These are phyloP conservation scores for Campylorhamphus procurvoides DNA, from an alignment of 2,113 vertebrate species.

Conservation along the genomic window DNA sequence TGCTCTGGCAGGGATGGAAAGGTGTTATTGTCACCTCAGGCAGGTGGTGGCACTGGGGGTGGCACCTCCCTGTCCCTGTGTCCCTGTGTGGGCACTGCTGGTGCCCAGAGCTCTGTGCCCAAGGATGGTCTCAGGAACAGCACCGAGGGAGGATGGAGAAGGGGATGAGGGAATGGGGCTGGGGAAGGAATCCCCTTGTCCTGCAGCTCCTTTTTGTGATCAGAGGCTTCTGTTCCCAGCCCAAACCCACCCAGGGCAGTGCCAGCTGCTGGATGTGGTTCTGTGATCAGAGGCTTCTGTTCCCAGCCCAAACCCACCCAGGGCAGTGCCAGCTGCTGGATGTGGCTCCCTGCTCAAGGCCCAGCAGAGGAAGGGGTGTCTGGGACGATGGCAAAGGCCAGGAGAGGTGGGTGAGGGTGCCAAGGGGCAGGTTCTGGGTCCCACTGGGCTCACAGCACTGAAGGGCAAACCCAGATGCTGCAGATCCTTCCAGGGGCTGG, in stretches of 20 bases:
- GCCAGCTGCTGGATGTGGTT: too few species aligned
- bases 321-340: background rate
- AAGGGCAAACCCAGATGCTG: background rate
- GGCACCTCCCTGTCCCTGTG: background rate
- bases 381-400: background rate
- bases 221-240: background rate
- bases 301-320: background rate
- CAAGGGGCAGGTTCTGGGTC: background rate
- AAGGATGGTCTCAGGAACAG: fast-evolving
- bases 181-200: background rate
- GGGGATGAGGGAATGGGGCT: background rate
- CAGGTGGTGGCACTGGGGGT: background rate
- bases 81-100: background rate
- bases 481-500: background rate
- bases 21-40: background rate
- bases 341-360: background rate
- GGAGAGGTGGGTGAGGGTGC: background rate
- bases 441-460: background rate
- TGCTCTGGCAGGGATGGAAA: background rate
- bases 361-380: background rate
- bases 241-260: background rate
- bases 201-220: background rate
- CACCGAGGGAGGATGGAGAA: fast-evolving
- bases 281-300: too few species aligned
- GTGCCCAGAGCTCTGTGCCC: background rate